Evolutionary conservation across 1,140 invertebrate genomes (phyloP), one percentile per base, ranked within the genome.

Genomic region (Drosophila ercepeae): DNA sequence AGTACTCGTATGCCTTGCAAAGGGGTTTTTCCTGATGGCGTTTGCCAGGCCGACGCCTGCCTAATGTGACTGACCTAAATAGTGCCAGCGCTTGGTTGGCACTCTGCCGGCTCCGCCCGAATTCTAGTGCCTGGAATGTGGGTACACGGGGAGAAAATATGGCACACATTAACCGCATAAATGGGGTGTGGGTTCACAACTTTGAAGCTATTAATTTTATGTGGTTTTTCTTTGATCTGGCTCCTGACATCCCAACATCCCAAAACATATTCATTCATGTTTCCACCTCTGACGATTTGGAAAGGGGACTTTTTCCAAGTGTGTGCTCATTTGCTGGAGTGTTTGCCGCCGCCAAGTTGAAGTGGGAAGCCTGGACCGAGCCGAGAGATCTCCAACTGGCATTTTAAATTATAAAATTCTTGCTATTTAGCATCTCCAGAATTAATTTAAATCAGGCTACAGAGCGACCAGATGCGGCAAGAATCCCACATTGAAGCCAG

Each of bases 31-130:
- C 29, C 29, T 29, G 27, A 29, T 63, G 39, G 25, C 53, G 36
- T 63, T 65, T 74, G 59, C 72, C 81, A 86, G 59, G 45, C 57
- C 36, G 68, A 81, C 76, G 82, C 81, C 81, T 81, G 58, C 55
- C 81, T 88, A 86, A 86, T 88, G 81, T 86, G 82, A 86, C 67
- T 86, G 81, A 86, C 81, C 81, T 88, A 86, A 86, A 86, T 86
- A 86, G 81, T 86, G 82, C 42, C 71, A 65, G 50, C 58, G 72
- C 48, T 78, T 78, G 81, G 53, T 44, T 84, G 71, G 41, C 79
- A 84, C 27, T 79, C 65, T 59, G 54, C 65, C 57, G 74, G 29
- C 42, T 61, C 27, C 36, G 19, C 27, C 57, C 23, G 41, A 72
- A 34, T 48, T 34, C n/a, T 3, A 6, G 8, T n/a, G n/a, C n/a